Evolutionary conservation across 2,888 invertebrate genomes (phyloP), one percentile per base, ranked within the genome.

Genomic region (Tetanocera ferruginea): DNA sequence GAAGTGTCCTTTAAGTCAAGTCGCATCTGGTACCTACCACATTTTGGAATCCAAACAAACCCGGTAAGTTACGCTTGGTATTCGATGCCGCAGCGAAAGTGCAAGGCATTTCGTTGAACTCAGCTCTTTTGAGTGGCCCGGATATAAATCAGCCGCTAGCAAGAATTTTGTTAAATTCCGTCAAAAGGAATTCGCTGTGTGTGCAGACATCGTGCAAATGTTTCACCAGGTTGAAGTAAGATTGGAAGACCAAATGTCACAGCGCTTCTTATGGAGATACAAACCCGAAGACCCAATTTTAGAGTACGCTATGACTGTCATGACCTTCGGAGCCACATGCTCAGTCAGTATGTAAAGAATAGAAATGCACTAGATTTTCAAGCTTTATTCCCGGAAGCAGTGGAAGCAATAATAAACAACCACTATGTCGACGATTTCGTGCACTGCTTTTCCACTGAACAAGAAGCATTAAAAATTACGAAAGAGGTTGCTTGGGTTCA

Each of bases 121-220:
- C 83, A n/a, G 28, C 69, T 3, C 66, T 87, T 19, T 55, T 85
- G 1, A 73, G 77, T 5, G 85, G 86, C 0, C 84, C 86, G 0
- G 86, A 86, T 57, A 52, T 84, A 2, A 74, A 84, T 0, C 78
- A 83, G 34, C 80, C 83, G 3, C 57, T 87, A 17, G 52, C 82
- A 0, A 83, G 83, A 0, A 82, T 86, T 0, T 43, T 87, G 4
- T 80, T 78, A 82, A 85, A 17, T 87, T 86, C 66, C 66, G 86
- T 28, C 80, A 83, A 72, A 72, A 28, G 17, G 75, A 62, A 0
- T 71, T 85, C 0, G 86, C 84, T 0, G 73, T 87, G 4, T 83
- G 70, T 6, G 86, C 82, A 0, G 87, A 88, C 69, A 85, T 87
- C 0, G 82, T 79, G 5, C 85, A 88, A 43, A 87, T 88, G 87